phyloP scores from a whole-genome alignment of 2,797 vertebrate genomes.

The Amblyraja radiata region DNA sequence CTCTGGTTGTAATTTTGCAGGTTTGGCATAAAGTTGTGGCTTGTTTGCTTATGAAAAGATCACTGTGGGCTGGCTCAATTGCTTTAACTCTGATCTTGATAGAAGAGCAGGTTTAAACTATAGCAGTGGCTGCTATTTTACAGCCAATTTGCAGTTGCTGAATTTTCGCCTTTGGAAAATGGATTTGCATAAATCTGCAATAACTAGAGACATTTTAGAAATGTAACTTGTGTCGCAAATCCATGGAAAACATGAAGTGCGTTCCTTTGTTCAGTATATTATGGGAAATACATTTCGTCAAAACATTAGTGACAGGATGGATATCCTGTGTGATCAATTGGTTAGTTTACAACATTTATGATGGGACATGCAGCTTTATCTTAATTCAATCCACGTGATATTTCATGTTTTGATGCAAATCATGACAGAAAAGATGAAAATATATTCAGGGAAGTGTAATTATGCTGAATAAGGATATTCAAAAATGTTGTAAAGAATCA shows the following conservation, averaged over 20 bases:
- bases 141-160: neutral
- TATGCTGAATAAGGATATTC: neutral
- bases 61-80: neutral
- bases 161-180: no score
- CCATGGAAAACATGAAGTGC: neutral
- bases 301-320: no score
- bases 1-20: neutral
- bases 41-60: neutral
- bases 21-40: neutral
- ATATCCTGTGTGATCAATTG: neutral
- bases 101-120: neutral
- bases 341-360: neutral
- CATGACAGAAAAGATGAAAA: neutral
- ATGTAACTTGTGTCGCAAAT: neutral
- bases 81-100: neutral
- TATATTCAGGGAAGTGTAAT: neutral
- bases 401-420: neutral
- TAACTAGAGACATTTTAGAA: slow-evolving; percentile 19
- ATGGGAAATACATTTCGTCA: neutral
- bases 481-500: neutral
- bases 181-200: neutral
- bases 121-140: neutral
- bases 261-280: neutral
- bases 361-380: neutral
- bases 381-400: neutral